Evolutionary conservation across 2,113 vertebrate species (phyloP).

Genomic region (Phylloscopus whistleri): DNA sequence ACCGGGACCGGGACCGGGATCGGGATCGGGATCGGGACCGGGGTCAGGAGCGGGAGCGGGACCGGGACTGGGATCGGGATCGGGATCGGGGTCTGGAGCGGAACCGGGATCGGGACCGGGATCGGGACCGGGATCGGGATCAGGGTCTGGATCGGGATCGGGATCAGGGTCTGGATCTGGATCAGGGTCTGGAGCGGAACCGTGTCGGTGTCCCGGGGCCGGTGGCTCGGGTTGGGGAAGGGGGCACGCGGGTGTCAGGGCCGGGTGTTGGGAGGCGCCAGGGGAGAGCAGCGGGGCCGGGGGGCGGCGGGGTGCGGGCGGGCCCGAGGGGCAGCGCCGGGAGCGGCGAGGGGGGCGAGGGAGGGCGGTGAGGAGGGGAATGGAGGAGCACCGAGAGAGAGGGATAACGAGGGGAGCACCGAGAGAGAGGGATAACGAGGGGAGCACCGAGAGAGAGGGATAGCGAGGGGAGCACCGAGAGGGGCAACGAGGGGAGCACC

Average conservation of each 20-base stretch:
- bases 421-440: no score
- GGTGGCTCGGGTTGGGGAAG: background rate
- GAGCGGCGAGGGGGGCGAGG: accelerated
- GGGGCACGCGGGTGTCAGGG: accelerated
- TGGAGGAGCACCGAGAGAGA: background rate
- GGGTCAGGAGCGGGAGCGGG: no score
- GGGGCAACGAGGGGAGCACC: accelerated
- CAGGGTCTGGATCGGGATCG: accelerated
- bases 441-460: no score
- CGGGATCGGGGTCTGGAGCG: no score
- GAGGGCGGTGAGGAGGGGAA: background rate
- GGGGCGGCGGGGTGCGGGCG: accelerated
- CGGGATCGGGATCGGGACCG: no score
- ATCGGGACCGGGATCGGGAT: accelerated
- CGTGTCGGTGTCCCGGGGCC: background rate
- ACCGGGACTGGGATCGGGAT: no score
- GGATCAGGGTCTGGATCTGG: accelerated
- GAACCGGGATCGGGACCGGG: accelerated
- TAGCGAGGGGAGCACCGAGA: no score
- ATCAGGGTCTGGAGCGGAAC: accelerated
- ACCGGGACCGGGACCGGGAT: accelerated
- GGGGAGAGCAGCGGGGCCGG: background rate
- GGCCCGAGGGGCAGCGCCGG: no score
- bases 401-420: accelerated
- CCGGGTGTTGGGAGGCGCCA: accelerated